A percentile compares a stretch with the other conserved stretches of the same genome.
phyloP scores from a whole-genome alignment of 2,797 vertebrate species.

The Threskiornis aethiopicus region DNA sequence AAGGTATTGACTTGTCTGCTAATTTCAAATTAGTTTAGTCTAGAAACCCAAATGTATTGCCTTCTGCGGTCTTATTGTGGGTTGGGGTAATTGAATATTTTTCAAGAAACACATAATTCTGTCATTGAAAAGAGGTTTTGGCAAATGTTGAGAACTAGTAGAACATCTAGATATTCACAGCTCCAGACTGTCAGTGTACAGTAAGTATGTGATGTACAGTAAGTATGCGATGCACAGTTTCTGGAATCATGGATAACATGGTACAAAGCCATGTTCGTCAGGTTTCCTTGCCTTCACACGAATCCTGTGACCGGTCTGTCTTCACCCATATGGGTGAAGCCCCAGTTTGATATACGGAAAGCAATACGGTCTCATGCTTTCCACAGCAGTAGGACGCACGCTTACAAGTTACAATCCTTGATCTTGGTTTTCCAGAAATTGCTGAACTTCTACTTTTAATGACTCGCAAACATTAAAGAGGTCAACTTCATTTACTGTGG shows the following conservation, averaged over 20 bases:
- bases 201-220: not conserved
- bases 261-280: not conserved
- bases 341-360: not conserved
- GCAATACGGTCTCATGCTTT: not conserved
- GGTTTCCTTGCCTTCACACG: not conserved
- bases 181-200: not conserved
- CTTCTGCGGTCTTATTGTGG: not conserved
- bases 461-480: not conserved
- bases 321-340: not conserved
- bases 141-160: not conserved
- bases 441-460: not conserved
- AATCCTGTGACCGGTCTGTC: not conserved
- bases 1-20: not conserved
- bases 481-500: not conserved
- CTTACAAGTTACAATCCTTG: not conserved
- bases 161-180: not conserved
- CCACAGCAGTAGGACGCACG: accelerated
- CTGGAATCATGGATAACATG: accelerated
- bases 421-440: not conserved
- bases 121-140: not conserved
- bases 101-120: not conserved
- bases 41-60: not conserved
- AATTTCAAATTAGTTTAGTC: not conserved
- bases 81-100: not conserved
- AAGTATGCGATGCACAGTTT: not conserved